Conservation (phyloP, 2,113 vertebrate genomes). For the Nyctereutes procyonoides region DNA sequence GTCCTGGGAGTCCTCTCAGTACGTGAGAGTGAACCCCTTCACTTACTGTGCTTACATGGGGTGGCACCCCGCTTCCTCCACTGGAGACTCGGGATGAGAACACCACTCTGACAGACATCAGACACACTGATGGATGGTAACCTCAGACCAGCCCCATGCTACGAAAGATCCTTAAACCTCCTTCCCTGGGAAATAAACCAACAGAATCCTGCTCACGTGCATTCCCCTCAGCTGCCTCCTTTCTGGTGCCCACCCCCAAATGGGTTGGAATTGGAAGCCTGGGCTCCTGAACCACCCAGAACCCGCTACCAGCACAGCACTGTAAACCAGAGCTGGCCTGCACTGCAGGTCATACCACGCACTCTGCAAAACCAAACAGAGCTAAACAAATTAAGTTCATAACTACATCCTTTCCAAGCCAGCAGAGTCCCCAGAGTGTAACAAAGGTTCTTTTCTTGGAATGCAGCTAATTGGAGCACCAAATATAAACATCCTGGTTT, state of each 20-base stretch:
- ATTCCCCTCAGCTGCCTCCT: rapidly evolving
- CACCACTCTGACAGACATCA: rapidly evolving
- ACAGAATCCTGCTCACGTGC: background rate
- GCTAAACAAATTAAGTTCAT: background rate
- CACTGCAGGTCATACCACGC: rapidly evolving
- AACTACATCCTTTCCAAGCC: background rate
- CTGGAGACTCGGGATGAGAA: background rate
- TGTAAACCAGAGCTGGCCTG: background rate
- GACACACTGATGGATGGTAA: rapidly evolving
- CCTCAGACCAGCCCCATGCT: rapidly evolving
- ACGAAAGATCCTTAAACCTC: background rate
- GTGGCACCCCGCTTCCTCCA: too few relatives aligned
- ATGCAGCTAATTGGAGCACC: background rate
- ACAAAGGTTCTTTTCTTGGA: background rate
- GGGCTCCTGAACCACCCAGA: background rate
- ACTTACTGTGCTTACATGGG: rapidly evolving
- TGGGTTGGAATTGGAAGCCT: background rate
- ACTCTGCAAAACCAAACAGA: background rate
- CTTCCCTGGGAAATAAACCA: background rate
- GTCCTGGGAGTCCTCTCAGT: background rate
- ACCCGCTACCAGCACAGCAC: rapidly evolving
- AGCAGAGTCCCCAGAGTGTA: rapidly evolving
- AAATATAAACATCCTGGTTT: background rate
- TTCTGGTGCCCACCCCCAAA: rapidly evolving
- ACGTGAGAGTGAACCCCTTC: background rate